Evolutionary conservation across 2,888 invertebrate genomes (phyloP).

Genomic region (Nowickia ferox): DNA sequence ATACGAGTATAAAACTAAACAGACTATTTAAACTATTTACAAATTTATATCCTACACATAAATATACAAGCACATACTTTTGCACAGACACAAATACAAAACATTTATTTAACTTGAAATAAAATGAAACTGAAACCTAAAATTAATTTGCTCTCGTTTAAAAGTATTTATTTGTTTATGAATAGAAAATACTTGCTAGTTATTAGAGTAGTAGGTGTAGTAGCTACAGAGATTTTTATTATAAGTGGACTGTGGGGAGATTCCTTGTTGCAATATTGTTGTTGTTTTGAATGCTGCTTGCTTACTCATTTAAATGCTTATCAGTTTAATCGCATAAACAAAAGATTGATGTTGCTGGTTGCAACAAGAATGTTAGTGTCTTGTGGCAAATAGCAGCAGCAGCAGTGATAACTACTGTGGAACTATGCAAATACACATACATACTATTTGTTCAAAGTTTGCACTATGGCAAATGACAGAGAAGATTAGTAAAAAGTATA

Average conservation of each 20-base stretch:
- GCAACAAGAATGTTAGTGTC: conserved; percentile 26
- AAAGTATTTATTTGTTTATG: conserved; percentile 28
- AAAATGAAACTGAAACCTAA: conserved; percentile 50
- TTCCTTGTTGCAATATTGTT: conserved; percentile 40
- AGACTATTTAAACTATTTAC: conserved; percentile 52
- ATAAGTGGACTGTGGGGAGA: conserved; percentile 24
- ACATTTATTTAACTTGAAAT: conserved; percentile 9
- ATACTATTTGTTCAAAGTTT: conserved; percentile 19
- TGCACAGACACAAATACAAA: neutral
- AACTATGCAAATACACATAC: neutral
- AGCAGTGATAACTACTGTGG: conserved; percentile 38
- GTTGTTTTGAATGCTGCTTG: conserved; percentile 33
- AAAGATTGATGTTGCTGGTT: conserved; percentile 77
- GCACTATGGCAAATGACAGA: conserved; percentile 27
- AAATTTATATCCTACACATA: neutral
- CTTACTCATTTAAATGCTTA: conserved; percentile 80
- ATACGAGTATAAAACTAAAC: neutral
- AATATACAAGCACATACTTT: neutral
- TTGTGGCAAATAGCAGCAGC: conserved; percentile 41
- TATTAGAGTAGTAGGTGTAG: conserved; percentile 17
- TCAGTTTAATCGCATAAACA: conserved; percentile 79
- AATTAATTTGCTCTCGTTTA: conserved; percentile 34
- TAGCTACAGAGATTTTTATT: neutral
- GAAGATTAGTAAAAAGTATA: neutral
- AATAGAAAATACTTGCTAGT: conserved; percentile 11